Evolutionary conservation across 92 coral and sea anemone species (phyloP).

Genomic region (Actinernus sp.): DNA sequence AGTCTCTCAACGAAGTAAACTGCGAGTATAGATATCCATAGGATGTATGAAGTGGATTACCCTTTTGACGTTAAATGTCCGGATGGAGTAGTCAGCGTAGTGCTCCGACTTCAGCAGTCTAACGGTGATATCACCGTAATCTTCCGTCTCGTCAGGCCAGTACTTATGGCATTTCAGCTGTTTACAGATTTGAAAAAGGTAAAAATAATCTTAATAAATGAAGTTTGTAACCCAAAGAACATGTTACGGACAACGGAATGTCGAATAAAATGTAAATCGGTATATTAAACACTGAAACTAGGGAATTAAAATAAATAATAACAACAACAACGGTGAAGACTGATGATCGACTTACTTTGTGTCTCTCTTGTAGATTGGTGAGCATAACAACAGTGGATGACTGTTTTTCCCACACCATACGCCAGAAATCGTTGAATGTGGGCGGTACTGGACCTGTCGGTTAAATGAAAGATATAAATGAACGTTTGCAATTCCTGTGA

Average conservation of each 20-base stretch:
- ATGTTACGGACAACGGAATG: no score
- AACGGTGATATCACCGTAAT: slow-evolving; percentile 89
- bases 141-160: slow-evolving; percentile 97
- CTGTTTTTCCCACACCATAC: slow-evolving; percentile 98
- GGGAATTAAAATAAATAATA: no score
- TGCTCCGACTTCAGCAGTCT: slow-evolving; percentile 83
- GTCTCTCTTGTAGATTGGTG: slow-evolving; percentile 96
- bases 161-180: slow-evolving; percentile 97
- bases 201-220: not conserved
- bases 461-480: no score
- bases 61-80: slow-evolving; percentile 84
- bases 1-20: not conserved
- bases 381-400: slow-evolving; percentile 88
- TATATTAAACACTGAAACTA: no score
- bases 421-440: slow-evolving; percentile 96
- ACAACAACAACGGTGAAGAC: no score
- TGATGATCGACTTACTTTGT: slow-evolving; percentile 78
- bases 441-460: slow-evolving; percentile 98
- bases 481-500: no score
- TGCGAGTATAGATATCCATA: not conserved
- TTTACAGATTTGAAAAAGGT: not conserved
- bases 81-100: slow-evolving; percentile 94
- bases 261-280: no score
- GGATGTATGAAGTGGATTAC: no score
- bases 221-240: no score